Evolutionary conservation across 2,113 vertebrate genomes (phyloP).

Genomic region (Phasianus colchicus): DNA sequence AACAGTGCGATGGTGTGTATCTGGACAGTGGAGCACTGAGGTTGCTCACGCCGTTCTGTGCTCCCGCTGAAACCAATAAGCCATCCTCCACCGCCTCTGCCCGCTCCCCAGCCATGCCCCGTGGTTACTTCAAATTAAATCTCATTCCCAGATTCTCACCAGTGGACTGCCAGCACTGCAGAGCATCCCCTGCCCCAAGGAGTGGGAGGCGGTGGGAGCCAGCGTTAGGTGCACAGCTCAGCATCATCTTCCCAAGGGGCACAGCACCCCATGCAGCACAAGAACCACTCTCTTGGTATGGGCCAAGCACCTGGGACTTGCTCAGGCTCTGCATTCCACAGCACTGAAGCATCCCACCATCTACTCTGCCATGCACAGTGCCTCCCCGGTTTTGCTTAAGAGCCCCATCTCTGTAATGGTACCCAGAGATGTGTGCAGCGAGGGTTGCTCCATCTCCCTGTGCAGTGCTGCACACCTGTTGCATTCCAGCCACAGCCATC

Average conservation of each 20-base stretch:
- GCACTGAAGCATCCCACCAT: background rate
- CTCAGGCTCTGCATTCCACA: too few relatives aligned
- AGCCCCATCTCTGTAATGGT: background rate
- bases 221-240: too few relatives aligned
- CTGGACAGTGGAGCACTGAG: background rate
- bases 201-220: background rate
- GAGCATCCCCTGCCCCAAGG: rapidly evolving
- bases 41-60: constrained; percentile 51
- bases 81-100: constrained; percentile 33
- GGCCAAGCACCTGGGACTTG: too few relatives aligned
- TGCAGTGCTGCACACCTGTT: background rate
- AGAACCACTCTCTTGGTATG: background rate
- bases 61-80: constrained; percentile 73
- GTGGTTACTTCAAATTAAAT: constrained; percentile 11
- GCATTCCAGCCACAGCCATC: background rate
- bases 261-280: too few relatives aligned
- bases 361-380: background rate
- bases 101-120: background rate
- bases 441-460: background rate
- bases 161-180: background rate
- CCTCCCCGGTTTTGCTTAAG: background rate
- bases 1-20: constrained; percentile 62
- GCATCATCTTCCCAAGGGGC: too few relatives aligned
- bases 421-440: background rate
- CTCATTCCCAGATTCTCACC: background rate